Percentiles rank a stretch among this genome's conserved stretches.
Evolutionary conservation across 2,113 vertebrate genomes (phyloP).

Genomic region (Typhlomys cinereus): DNA sequence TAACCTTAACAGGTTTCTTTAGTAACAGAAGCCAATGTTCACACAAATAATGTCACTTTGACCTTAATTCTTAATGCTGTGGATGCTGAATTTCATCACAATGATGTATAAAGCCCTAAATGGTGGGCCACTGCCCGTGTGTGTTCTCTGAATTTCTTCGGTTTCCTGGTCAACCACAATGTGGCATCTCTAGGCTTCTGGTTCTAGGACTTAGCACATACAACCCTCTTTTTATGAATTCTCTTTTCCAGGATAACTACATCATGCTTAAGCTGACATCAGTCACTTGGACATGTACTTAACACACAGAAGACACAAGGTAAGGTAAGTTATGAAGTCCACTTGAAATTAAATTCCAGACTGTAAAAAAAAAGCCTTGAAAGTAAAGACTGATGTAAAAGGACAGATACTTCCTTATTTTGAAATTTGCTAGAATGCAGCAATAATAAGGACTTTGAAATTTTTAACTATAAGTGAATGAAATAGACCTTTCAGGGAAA

Average conservation of each 20-base stretch:
- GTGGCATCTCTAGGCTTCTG: not conserved
- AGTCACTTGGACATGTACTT: no score
- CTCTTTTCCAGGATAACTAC: not conserved
- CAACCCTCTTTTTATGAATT: not conserved
- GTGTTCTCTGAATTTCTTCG: not conserved
- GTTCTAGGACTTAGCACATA: not conserved
- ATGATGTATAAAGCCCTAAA: not conserved
- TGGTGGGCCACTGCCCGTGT: not conserved
- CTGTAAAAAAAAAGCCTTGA: not conserved
- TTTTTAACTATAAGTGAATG: no score
- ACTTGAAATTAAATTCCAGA: not conserved
- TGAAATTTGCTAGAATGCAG: not conserved
- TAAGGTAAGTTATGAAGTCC: not conserved
- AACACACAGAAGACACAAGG: no score
- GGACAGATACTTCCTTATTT: not conserved
- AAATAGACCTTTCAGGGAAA: not conserved
- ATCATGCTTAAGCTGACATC: no score
- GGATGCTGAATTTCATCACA: not conserved
- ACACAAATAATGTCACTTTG: not conserved
- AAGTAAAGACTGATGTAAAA: not conserved
- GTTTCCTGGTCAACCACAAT: not conserved
- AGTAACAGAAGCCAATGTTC: no score
- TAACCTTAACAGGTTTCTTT: not conserved
- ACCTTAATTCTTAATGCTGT: not conserved
- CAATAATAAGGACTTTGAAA: not conserved